Evolutionary conservation across 1,140 invertebrate genomes (phyloP), one percentile per base, ranked within the genome.

Genomic region (Bombus fervidus): DNA sequence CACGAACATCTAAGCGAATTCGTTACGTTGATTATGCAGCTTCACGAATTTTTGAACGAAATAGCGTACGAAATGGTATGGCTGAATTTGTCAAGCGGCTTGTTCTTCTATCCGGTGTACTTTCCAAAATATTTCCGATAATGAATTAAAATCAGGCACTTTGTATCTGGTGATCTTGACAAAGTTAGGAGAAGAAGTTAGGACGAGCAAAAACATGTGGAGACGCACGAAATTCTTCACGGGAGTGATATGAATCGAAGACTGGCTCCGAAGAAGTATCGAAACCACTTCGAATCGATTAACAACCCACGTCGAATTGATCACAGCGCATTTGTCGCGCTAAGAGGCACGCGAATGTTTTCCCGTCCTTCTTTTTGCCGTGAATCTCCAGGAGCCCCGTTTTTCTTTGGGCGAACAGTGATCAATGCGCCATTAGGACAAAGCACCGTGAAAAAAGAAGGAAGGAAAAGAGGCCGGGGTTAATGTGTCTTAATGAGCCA

Each of bases 401-500:
- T 79, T 81, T 89, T 81, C 28, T 78, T 64, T 41, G 43, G 64
- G n/a, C 31, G 71, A 75, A 87, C 79, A 66, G 73, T 84, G 81
- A 76, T 90, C 88, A 81, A 87, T 90, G 81, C 74, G 77, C 89
- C 87, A 90, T 89, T 86, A 89, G 85, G 88, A 81, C 86, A 77
- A 78, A 79, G 59, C 59, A 69, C 31, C 39, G 74, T 37, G 39
- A 66, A 73, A 34, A 66, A 79, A 75, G 39, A 31, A 22, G 22
- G 47, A 81, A 62, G 68, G 31, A 57, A 86, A 82, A 79, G 64
- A 39, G 82, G 75, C 57, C 43, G 75, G 64, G 83, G 88, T 90
- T 90, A 90, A 90, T 89, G 89, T 81, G 85, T 90, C 89, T 87
- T 90, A 89, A 90, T 87, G 89, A 90, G 88, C 88, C 80, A 77